phyloP scores from a whole-genome alignment of 2,888 invertebrate species.

The Caenorhabditis macrosperma region DNA sequence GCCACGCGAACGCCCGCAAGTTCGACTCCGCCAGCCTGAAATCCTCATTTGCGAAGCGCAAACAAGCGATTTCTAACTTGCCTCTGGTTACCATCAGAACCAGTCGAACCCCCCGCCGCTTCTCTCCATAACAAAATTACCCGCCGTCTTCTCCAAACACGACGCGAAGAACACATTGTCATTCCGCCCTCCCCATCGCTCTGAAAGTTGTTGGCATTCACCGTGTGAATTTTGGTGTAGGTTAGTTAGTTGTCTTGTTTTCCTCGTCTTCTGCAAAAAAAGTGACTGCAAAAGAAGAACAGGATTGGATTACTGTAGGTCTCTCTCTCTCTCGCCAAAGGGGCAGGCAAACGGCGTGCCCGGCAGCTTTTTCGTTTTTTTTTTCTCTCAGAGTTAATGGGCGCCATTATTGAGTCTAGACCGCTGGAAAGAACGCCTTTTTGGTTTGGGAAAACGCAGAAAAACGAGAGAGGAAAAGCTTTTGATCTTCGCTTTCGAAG shows the following conservation, averaged over 20 bases:
- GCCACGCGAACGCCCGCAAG: neutral
- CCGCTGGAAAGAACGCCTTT: conserved; percentile 4
- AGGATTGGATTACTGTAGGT: neutral
- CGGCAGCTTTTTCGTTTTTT: neutral
- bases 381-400: conserved; percentile 19
- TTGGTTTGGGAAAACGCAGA: neutral
- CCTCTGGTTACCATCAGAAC: conserved; percentile 1
- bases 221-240: neutral
- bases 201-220: neutral
- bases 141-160: conserved; percentile 7
- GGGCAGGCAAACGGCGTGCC: neutral
- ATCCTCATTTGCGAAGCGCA: no score
- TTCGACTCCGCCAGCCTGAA: neutral
- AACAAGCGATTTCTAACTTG: neutral
- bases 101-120: conserved; percentile 10
- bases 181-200: neutral
- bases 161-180: conserved; percentile 12
- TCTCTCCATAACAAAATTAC: conserved; percentile 39
- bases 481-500: neutral
- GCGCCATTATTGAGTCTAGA: conserved; percentile 44
- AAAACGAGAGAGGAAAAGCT: neutral
- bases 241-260: no score
- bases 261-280: neutral
- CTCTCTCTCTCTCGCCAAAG: neutral
- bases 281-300: neutral